phyloP scores from a whole-genome alignment of 1,140 invertebrate species.

The Aradophagus sp. region DNA sequence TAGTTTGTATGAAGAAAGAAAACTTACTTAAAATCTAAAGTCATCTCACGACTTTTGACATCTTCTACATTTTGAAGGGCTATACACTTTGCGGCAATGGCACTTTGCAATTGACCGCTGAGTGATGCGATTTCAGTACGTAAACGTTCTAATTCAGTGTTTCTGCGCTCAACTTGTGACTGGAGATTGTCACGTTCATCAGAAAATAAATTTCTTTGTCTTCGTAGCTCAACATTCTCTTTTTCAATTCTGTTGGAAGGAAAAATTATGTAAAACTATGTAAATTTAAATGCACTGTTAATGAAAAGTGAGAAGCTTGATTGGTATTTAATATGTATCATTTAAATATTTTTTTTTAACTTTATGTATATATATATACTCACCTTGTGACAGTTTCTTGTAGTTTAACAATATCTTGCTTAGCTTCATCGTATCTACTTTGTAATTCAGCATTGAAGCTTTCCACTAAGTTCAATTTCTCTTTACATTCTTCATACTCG shows the following conservation, averaged over 20 bases:
- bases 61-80: conserved; percentile 87
- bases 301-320: too few species aligned
- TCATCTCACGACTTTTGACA: conserved; percentile 84
- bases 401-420: conserved; percentile 78
- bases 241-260: conserved; percentile 77
- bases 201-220: conserved; percentile 78
- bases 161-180: conserved; percentile 80
- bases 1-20: too few species aligned
- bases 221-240: conserved; percentile 75
- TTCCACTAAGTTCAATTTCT: conserved; percentile 79
- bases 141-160: conserved; percentile 81
- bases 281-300: conserved; percentile 3
- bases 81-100: conserved; percentile 87
- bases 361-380: neutral
- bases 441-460: conserved; percentile 79
- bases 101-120: conserved; percentile 80
- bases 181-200: conserved; percentile 84
- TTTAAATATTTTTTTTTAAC: conserved; percentile 19
- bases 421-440: conserved; percentile 77
- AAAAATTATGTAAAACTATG: conserved; percentile 2
- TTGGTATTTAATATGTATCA: neutral
- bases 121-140: conserved; percentile 79
- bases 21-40: conserved; percentile 81
- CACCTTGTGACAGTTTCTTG: conserved; percentile 75
- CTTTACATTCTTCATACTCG: conserved; percentile 79